These are phyloP conservation scores for Sciurus niger DNA, from an alignment of 2,113 vertebrate genomes.

Conservation along the genomic window DNA sequence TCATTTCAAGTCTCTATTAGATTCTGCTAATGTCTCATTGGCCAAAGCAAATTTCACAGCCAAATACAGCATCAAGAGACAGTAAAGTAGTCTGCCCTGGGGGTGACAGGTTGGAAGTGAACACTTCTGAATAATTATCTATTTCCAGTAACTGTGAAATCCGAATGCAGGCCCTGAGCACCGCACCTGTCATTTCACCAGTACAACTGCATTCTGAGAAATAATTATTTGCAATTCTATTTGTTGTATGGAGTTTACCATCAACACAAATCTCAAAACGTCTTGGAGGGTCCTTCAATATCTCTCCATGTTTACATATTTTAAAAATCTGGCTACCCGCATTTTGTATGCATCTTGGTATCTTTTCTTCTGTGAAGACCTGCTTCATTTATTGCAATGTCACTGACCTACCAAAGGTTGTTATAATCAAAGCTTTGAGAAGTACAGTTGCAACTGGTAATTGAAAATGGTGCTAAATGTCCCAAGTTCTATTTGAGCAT, in stretches of 20 bases:
- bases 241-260: background rate
- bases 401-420: conserved; percentile 73
- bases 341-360: conserved; percentile 41
- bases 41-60: background rate
- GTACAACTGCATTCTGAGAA: conserved; percentile 9
- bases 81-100: background rate
- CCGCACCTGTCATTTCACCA: background rate
- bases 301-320: background rate
- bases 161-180: background rate
- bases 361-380: conserved; percentile 31
- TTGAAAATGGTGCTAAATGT: conserved; percentile 83
- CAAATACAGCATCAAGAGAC: background rate
- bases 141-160: background rate
- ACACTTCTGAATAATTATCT: conserved; percentile 11
- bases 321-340: conserved; percentile 2
- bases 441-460: conserved; percentile 82
- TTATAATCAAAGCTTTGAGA: conserved; percentile 80
- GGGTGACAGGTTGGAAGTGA: background rate
- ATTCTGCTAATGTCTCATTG: background rate
- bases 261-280: conserved; percentile 27
- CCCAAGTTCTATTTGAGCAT: conserved; percentile 69
- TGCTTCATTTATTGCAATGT: conserved; percentile 66
- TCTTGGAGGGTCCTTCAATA: background rate
- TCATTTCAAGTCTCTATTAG: background rate
- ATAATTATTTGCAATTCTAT: background rate